Base-by-base conservation (phyloP, 2,797 vertebrate species). In the Sebastes oblongus region DNA sequence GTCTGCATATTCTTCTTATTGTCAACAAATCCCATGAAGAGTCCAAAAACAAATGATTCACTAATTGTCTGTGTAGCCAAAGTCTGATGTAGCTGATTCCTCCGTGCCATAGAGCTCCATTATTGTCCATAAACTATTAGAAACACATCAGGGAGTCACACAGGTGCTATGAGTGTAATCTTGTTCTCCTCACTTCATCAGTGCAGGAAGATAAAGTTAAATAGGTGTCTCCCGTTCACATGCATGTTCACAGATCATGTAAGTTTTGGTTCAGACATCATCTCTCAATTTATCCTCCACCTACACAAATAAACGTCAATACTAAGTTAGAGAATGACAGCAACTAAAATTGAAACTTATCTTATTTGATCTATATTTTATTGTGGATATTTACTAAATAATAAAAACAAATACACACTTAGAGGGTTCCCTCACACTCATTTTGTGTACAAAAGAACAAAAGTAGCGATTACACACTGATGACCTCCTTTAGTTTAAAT, bases 21-120 rank as follows among this genome's bases (percentile, higher is more conserved):
- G 80, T 80, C 73, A 83, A 34, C 54, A 74, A 30, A 76, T 82
- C 64, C 46, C 32, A 32, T 29, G 29, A 74, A 75, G 46, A 46
- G 12, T 52, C 42, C 67, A 55, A 67, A 75, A 56, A 58, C 14
- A 55, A 9, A 18, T 7, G 18, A 59, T 32, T 6, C 39, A n/a
- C 42, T 9, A 2, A 42, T 5, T 5, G 27, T 66, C 20, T 54
- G 4, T 66, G 22, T 20, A 36, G 14, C 52, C 3, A 56, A 75
- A 77, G 25, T 1, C 24, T 22, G 46, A 56, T 55, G 10, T 4
- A 29, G 30, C 11, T 52, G 50, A n/a, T 52, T 46, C 42, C 42
- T 46, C 42, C 0, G 3, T 16, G 39, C 39, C 42, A 46, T 18
- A 46, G 42, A 46, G 42, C 42, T 3, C 42, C 42, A 46, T 46